Evolutionary conservation across 2,797 vertebrate species (phyloP).

Genomic region (Cuculus canorus): DNA sequence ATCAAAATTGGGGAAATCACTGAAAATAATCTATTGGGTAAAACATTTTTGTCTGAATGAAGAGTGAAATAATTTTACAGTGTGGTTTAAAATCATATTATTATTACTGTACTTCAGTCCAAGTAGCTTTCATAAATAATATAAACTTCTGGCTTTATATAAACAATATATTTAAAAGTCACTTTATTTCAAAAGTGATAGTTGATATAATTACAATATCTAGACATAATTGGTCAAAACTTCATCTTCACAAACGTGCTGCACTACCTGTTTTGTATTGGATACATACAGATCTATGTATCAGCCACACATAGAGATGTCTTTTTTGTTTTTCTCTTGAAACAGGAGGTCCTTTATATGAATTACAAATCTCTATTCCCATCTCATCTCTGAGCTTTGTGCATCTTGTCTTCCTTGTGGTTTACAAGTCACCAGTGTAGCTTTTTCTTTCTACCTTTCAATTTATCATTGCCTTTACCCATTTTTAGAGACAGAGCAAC

Average conservation of each 20-base stretch:
- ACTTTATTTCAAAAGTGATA: background rate
- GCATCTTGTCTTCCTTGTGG: background rate
- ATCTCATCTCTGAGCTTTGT: background rate
- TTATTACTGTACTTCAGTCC: background rate
- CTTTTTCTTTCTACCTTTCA: background rate
- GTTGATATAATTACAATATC: background rate
- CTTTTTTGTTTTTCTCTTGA: background rate
- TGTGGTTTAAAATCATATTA: background rate
- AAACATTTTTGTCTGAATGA: background rate
- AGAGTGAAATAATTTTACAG: background rate
- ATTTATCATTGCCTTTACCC: background rate
- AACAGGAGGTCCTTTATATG: background rate
- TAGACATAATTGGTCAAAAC: background rate
- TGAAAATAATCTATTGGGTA: background rate
- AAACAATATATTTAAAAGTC: background rate
- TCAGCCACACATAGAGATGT: background rate
- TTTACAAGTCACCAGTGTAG: background rate
- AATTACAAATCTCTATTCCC: background rate
- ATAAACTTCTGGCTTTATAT: background rate
- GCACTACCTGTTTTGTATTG: background rate
- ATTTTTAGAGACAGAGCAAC: background rate
- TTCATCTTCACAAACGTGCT: background rate
- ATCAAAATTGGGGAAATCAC: background rate
- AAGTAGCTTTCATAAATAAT: too few relatives aligned
- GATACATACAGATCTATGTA: background rate